These are phyloP conservation scores for Lacanobia wlatinum DNA, from an alignment of 2,888 invertebrate species.

Conservation along the genomic window DNA sequence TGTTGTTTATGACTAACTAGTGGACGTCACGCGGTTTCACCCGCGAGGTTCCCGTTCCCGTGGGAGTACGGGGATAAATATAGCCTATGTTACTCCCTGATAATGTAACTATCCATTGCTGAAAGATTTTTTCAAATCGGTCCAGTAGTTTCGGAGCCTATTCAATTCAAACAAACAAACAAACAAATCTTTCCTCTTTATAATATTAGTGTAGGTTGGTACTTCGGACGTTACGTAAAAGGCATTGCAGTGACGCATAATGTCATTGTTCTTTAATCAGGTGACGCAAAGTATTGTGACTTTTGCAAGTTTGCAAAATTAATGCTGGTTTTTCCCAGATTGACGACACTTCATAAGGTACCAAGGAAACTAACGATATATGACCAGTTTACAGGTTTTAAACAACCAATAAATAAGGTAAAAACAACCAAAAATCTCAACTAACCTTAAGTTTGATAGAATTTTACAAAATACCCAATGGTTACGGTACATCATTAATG, in stretches of 20 bases:
- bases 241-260: constrained; percentile 10
- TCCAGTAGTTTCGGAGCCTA: too few species aligned
- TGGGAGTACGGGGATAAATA: too few species aligned
- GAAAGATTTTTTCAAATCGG: too few species aligned
- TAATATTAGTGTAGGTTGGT: too few species aligned
- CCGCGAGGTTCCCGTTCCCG: too few species aligned
- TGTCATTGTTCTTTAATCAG: constrained; percentile 20
- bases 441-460: neutral
- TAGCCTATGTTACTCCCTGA: too few species aligned
- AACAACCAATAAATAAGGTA: neutral
- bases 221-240: neutral
- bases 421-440: neutral
- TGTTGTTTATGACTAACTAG: neutral
- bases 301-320: neutral
- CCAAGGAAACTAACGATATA: neutral
- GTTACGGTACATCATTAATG: too few species aligned
- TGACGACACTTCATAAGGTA: neutral
- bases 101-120: too few species aligned
- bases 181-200: too few species aligned
- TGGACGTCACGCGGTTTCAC: too few species aligned
- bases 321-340: neutral
- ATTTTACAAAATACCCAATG: too few species aligned
- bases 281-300: constrained; percentile 41
- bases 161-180: too few species aligned
- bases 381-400: neutral